phyloP scores from a whole-genome alignment of 2,888 invertebrate species.

The Coleophora deauratella region DNA sequence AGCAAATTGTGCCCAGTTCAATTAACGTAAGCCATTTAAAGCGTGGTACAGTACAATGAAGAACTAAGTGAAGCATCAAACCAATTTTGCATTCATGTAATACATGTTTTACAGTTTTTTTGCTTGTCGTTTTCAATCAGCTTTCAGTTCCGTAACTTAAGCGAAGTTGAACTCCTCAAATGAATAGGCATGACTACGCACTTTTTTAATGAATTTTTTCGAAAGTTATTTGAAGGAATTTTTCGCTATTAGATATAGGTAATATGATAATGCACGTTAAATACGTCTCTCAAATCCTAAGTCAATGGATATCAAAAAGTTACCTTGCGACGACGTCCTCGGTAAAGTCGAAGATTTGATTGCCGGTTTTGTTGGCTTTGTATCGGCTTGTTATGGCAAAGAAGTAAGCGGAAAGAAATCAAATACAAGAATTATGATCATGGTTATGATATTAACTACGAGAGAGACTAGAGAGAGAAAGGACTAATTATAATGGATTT shows the following conservation, averaged over 20 bases:
- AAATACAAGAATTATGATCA: conserved; percentile 64
- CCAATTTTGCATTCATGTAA: conserved; percentile 21
- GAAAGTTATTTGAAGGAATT: no score
- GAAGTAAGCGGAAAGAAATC: conserved; percentile 73
- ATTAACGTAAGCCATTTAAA: conserved; percentile 4
- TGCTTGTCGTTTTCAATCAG: no score
- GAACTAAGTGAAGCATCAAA: not conserved
- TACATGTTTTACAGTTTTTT: no score
- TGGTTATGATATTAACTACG: conserved; percentile 55
- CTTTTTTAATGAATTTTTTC: no score
- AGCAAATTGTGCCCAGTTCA: no score
- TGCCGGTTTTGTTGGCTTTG: conserved; percentile 96
- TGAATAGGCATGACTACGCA: no score
- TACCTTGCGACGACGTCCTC: conserved; percentile 96
- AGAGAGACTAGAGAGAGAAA: conserved; percentile 33
- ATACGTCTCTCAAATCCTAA: no score
- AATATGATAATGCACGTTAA: no score
- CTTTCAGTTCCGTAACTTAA: no score
- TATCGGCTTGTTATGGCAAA: conserved; percentile 84
- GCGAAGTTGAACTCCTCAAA: no score
- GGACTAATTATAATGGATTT: conserved; percentile 21
- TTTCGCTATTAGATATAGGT: no score
- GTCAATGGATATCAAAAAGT: conserved; percentile 56
- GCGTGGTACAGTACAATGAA: not conserved
- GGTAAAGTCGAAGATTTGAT: conserved; percentile 97